Conservation (phyloP, 1,140 invertebrate genomes). For the Drosophila malerkotliana region DNA sequence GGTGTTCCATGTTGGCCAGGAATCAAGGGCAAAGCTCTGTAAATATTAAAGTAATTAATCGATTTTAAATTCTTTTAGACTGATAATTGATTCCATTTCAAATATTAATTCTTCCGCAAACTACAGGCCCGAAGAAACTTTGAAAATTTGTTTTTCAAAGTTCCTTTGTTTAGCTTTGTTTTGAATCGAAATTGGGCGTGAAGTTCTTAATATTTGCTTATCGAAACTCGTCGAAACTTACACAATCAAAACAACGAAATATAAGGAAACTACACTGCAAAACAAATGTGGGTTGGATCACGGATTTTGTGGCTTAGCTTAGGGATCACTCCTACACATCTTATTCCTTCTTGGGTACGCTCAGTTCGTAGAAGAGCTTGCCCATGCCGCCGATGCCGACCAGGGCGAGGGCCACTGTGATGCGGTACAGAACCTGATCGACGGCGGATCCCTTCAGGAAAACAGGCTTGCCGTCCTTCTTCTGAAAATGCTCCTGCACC, state of each 20-base stretch:
- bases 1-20: constrained; percentile 29
- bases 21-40: constrained; percentile 38
- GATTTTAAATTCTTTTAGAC: not conserved
- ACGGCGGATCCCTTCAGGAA: constrained; percentile 86
- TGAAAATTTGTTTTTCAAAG: too few species aligned
- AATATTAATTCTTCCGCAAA: too few species aligned
- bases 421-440: constrained; percentile 86
- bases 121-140: too few species aligned
- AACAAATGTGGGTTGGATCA: constrained; percentile 39
- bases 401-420: constrained; percentile 84
- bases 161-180: too few species aligned
- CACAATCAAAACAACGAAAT: constrained; percentile 72
- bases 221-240: constrained; percentile 30
- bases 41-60: constrained; percentile 19
- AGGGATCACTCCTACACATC: constrained; percentile 25
- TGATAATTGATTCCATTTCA: too few species aligned
- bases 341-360: constrained; percentile 72
- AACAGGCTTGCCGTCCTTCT: constrained; percentile 86
- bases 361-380: constrained; percentile 79
- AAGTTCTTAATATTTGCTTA: not conserved
- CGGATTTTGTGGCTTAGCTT: constrained; percentile 58
- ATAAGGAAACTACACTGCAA: constrained; percentile 67
- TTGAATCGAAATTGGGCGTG: too few species aligned
- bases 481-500: constrained; percentile 85
- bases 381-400: constrained; percentile 84